phyloP scores from a whole-genome alignment of 2,113 vertebrate genomes.

The Smithornis capensis region DNA sequence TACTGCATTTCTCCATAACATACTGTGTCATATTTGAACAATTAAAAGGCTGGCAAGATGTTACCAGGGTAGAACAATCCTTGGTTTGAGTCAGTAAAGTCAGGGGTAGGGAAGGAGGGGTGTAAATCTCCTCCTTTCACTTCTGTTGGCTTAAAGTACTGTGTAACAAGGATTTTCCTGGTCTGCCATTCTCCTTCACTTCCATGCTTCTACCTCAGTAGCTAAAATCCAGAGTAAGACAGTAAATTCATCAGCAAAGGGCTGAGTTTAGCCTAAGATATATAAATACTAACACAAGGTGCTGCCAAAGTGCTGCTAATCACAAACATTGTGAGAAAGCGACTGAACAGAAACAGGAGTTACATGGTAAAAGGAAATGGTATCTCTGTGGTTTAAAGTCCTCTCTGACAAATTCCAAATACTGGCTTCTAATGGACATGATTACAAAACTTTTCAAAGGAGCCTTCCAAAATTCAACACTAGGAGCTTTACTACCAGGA shows the following conservation, averaged over 20 bases:
- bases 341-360: not conserved
- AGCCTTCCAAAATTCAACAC: not conserved
- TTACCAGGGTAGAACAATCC: not conserved
- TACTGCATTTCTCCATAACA: not conserved
- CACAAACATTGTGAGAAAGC: not conserved
- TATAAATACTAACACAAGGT: not conserved
- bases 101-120: not conserved
- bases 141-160: not conserved
- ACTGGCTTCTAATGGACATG: not conserved
- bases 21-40: not conserved
- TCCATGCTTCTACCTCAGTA: not conserved
- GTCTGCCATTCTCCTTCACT: not conserved
- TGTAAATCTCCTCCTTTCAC: not conserved
- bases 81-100: not conserved
- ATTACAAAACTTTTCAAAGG: not conserved
- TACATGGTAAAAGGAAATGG: fast-evolving
- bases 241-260: not conserved
- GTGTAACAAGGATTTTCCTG: not conserved
- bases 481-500: not conserved
- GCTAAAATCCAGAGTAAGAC: not conserved
- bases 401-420: not conserved
- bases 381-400: not conserved
- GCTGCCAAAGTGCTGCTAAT: not conserved
- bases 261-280: not conserved
- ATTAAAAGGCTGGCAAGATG: not conserved